Conservation (phyloP, 2,113 vertebrate species). For the Brachyhypopomus occidentalis region DNA sequence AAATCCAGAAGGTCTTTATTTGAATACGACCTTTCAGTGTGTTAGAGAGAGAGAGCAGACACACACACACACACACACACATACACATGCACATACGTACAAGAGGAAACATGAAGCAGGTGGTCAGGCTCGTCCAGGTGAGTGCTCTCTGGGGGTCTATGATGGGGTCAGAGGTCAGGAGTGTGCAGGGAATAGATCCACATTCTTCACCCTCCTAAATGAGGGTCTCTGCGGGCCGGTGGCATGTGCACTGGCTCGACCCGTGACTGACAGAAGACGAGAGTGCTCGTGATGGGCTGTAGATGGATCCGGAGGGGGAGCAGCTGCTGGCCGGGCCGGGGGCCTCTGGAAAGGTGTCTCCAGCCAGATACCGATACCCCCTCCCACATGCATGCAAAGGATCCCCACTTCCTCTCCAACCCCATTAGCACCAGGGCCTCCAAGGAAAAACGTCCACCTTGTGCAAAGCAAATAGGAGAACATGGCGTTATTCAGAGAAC, state of each 20-base stretch:
- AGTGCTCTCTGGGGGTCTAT: slow-evolving; percentile 49
- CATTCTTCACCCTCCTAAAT: slow-evolving; percentile 41
- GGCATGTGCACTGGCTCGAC: slow-evolving; percentile 10
- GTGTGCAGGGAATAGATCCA: slow-evolving; percentile 2
- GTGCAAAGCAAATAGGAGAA: slow-evolving; percentile 20
- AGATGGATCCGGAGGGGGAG: slow-evolving; percentile 35
- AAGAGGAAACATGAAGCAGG: slow-evolving; percentile 55
- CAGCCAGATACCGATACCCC: slow-evolving; percentile 26
- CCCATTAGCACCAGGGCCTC: background rate
- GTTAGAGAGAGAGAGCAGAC: background rate
- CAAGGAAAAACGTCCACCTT: slow-evolving; percentile 30
- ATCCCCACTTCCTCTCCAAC: background rate
- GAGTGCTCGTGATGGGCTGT: slow-evolving; percentile 47
- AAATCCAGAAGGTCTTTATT: background rate
- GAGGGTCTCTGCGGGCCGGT: slow-evolving; percentile 21
- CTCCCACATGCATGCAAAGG: slow-evolving; percentile 35
- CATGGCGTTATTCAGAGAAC: no score
- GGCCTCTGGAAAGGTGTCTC: slow-evolving; percentile 46
- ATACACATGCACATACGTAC: no score
- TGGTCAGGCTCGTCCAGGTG: slow-evolving; percentile 58
- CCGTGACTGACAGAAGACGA: slow-evolving; percentile 53
- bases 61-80: background rate
- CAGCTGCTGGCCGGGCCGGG: slow-evolving; percentile 38
- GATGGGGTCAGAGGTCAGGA: slow-evolving; percentile 59
- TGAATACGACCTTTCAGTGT: slow-evolving; percentile 7